Evolutionary conservation across 2,888 invertebrate genomes (phyloP).

Genomic region (Dione juno): DNA sequence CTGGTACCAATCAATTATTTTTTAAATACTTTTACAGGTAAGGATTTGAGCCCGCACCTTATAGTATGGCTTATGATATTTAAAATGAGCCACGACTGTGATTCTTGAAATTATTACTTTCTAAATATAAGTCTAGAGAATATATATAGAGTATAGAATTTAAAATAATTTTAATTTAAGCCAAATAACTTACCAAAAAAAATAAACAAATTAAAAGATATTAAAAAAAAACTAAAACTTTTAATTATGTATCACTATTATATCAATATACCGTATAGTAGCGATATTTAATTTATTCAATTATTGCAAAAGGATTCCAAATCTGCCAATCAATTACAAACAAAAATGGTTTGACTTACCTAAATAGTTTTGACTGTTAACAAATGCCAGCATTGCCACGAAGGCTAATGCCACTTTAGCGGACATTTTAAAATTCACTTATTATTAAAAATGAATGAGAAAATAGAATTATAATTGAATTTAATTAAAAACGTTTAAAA

Average conservation of each 20-base stretch:
- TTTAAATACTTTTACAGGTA: background rate
- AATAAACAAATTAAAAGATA: no score
- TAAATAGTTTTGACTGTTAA: constrained; percentile 71
- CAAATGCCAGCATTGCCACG: constrained; percentile 59
- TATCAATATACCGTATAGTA: background rate
- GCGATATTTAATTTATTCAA: background rate
- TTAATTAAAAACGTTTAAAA: constrained; percentile 55
- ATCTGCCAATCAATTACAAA: constrained; percentile 14
- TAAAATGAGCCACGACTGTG: no score
- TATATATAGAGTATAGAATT: no score
- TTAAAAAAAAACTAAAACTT: no score
- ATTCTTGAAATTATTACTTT: no score
- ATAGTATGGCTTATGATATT: no score
- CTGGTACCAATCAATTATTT: background rate
- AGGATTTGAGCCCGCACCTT: background rate
- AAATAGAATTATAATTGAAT: constrained; percentile 46
- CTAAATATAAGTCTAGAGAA: no score
- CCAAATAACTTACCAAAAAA: no score
- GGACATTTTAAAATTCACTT: constrained; percentile 59
- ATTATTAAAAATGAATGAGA: background rate
- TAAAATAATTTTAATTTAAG: no score
- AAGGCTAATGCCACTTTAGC: constrained; percentile 68
- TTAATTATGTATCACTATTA: background rate
- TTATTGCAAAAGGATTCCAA: background rate
- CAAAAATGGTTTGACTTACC: constrained; percentile 63